Base-by-base conservation (phyloP, 2,113 vertebrate genomes). In the Leptobrachium leishanense region DNA sequence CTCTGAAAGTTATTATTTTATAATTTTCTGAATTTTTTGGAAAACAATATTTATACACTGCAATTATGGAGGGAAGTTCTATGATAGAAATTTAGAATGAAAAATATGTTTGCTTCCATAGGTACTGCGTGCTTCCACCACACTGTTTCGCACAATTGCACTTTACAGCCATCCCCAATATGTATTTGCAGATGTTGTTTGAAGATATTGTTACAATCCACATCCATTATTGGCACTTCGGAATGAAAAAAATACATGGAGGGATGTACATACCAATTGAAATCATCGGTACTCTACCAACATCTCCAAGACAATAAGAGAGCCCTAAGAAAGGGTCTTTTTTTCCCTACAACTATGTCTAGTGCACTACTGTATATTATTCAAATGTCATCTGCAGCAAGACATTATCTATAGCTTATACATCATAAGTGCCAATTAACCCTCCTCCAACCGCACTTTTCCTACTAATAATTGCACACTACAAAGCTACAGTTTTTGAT, bases 341-440 rank as follows among this genome's bases (percentile, higher is more conserved):
- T 54, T 68, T 76, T 54, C 67, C 67, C 39, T 68, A 68, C 5
- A 43, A 77, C 40, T 59, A 59, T 50, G 53, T 67, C 76, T 77
- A 42, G n/a, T 62, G 54, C 54, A 43, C 43, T 74, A n/a, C n/a
- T n/a, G n/a, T n/a, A 43, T n/a, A 46, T 20, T 50, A 63, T 76
- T 53, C 55, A 76, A 76, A 77, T 69, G 75, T 59, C 67, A 69
- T 8, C 68, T 64, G 57, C 57, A 72, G 31, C 53, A 59, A 44
- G 41, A 41, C 31, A 74, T 80, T 74, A 74, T 80, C 71, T 74
- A 74, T 57, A 80, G 41, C 64, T 74, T 55, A 72, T 74, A 74
- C 11, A 74, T 68, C 78, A 81, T 42, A 74, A 81, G 72, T 44
- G 71, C 64, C 78, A 74, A 81, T 81, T 81, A 81, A 74, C 68